Evolutionary conservation across 2,888 invertebrate species (phyloP).

Genomic region (Leistus spinibarbis): DNA sequence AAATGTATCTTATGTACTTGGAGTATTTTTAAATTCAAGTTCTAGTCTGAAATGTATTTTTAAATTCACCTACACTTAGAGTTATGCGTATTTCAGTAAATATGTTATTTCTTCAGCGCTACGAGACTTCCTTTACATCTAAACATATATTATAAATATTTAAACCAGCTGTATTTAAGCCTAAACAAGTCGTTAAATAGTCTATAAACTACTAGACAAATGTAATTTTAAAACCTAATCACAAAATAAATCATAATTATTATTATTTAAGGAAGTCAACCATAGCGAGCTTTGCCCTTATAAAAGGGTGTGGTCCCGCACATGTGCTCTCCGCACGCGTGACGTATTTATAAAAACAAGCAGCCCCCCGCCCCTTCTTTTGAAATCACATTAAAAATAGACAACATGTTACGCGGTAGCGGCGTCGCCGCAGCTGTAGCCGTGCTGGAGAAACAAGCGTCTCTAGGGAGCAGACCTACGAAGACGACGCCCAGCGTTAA

Average conservation of each 20-base stretch:
- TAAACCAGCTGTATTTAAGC: neutral
- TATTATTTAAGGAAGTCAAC: no score
- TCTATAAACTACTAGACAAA: neutral
- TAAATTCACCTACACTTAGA: neutral
- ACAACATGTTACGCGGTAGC: conserved; percentile 53
- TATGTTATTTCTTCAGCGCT: neutral
- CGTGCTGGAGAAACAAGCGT: conserved; percentile 55
- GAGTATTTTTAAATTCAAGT: neutral
- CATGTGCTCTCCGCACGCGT: neutral
- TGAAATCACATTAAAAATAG: neutral
- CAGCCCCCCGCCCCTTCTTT: neutral
- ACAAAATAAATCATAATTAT: neutral
- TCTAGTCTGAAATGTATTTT: neutral
- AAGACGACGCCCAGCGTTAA: conserved; percentile 33
- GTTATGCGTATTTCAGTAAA: neutral
- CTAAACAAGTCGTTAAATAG: neutral
- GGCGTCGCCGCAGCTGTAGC: conserved; percentile 66
- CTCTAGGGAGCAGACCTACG: conserved; percentile 35
- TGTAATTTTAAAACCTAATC: neutral
- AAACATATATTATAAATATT: neutral
- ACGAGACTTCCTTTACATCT: neutral
- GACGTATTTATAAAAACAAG: neutral
- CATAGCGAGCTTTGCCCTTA: neutral
- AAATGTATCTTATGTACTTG: neutral
- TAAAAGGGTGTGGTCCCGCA: neutral